These are phyloP conservation scores for Anas bernieri DNA, from an alignment of 2,797 vertebrate genomes.

Conservation along the genomic window DNA sequence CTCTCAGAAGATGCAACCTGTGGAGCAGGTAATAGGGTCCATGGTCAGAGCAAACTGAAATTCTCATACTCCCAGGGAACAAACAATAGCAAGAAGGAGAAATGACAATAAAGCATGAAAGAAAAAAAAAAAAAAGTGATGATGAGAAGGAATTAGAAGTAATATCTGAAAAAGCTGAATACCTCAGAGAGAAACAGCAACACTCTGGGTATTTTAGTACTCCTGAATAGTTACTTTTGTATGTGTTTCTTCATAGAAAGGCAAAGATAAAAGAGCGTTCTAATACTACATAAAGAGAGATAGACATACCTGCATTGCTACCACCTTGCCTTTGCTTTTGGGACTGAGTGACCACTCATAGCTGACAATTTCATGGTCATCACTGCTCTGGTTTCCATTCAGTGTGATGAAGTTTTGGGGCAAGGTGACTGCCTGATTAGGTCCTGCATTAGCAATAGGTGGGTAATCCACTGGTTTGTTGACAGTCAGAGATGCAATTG, in stretches of 20 bases:
- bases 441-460: constrained; percentile 80
- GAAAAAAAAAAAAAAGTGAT: background rate
- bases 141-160: background rate
- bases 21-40: background rate
- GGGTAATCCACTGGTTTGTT: constrained; percentile 74
- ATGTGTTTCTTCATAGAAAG: background rate
- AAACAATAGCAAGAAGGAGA: background rate
- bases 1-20: background rate
- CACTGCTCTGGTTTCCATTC: constrained; percentile 83
- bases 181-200: background rate
- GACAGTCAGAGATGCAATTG: constrained; percentile 71
- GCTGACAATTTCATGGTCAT: constrained; percentile 80
- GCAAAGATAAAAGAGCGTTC: background rate
- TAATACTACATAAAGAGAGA: background rate
- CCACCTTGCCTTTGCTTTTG: constrained; percentile 76
- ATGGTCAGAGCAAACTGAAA: background rate
- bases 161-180: background rate
- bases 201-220: background rate
- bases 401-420: constrained; percentile 79
- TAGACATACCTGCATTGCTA: constrained; percentile 80
- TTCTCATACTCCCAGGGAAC: background rate
- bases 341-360: constrained; percentile 83
- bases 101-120: background rate
- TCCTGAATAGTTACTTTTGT: background rate
- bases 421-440: constrained; percentile 80